Base-by-base conservation (phyloP, 2,113 vertebrate species). In the Paramormyrops kingsleyae region DNA sequence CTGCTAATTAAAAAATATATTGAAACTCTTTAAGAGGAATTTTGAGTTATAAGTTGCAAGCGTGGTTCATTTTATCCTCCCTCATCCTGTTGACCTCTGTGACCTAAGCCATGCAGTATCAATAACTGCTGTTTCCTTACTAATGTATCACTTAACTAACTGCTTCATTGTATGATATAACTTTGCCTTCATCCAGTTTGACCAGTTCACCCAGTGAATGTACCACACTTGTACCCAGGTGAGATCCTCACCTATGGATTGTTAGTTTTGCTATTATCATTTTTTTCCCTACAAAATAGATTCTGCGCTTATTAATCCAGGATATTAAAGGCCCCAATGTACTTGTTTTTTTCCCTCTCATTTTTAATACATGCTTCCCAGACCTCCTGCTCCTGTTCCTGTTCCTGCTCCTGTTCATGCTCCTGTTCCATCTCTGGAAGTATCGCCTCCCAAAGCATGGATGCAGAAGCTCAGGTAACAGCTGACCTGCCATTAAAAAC, bases 401-500 rank as follows among this genome's bases (percentile, higher is more conserved):
- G 35, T 39, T 39, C 35, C 50, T 17, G 50, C 49, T 50, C 49
- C 49, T 3, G 49, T 13, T 50, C 49, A 0, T 50, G 49, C 10
- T 4, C 53, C 17, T n/a, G 53, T 46, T 42, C 52, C 35, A 35
- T 19, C 17, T 35, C 85, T 53, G 70, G 88, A 84, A 91, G 53
- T 47, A 77, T 59, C 44, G 31, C 24, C 24, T 39, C 50, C 31
- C 83, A 93, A 91, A 92, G 17, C 83, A 66, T 42, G 42, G 90
- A 56, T 89, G 77, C 77, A 90, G 90, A 89, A 87, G n/a, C 80
- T 15, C 87, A 66, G 87, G 87, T 89, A 74, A 31, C 56, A 89
- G 90, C 59, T 47, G 77, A 88, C 35, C 52, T 83, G 15, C 89
- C 91, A 91, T 88, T 85, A 86, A 77, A 88, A 35, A 66, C 10